phyloP scores from a whole-genome alignment of 2,888 invertebrate species.

The Chydorus sphaericus region DNA sequence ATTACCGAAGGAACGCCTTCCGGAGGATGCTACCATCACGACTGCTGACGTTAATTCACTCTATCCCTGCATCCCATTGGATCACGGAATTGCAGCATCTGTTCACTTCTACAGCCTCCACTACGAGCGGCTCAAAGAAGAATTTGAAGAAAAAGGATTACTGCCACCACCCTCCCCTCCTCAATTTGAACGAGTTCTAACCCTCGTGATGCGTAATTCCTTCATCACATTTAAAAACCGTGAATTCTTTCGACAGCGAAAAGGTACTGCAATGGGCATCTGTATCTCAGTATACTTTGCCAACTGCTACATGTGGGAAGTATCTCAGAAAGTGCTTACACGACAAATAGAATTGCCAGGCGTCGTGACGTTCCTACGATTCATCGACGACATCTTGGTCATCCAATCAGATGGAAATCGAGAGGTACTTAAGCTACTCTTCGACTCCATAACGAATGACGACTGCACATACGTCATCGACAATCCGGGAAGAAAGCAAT shows the following conservation, averaged over 20 bases:
- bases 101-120: not conserved
- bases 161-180: not conserved
- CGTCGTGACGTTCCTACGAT: not conserved
- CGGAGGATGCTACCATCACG: too few species aligned
- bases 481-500: not conserved
- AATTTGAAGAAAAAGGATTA: not conserved
- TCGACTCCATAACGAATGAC: not conserved
- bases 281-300: not conserved
- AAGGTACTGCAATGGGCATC: not conserved
- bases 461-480: not conserved
- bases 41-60: not conserved
- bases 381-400: not conserved
- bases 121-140: not conserved
- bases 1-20: too few species aligned
- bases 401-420: not conserved
- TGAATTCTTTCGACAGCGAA: not conserved
- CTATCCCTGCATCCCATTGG: not conserved
- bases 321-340: not conserved
- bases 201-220: not conserved
- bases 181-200: not conserved
- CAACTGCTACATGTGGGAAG: not conserved
- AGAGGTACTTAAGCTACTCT: not conserved
- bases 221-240: not conserved
- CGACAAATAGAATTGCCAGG: not conserved
- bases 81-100: not conserved